phyloP scores from a whole-genome alignment of 2,888 invertebrate species.

The Epicampocera succincta region DNA sequence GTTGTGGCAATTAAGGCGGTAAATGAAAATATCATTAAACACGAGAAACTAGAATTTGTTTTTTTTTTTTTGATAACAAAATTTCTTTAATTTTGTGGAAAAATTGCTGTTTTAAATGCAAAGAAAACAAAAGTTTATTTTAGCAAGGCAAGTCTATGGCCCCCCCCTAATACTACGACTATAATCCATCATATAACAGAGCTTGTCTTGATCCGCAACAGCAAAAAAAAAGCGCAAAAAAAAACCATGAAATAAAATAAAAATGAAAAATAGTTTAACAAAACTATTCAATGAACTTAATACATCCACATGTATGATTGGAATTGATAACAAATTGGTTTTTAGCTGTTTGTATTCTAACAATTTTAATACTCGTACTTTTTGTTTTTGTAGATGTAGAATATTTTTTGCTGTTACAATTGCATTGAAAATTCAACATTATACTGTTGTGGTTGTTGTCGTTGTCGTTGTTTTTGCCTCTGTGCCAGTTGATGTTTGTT shows the following conservation, averaged over 20 bases:
- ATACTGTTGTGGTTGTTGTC: too few species aligned
- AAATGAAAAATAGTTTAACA: not conserved
- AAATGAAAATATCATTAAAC: too few species aligned
- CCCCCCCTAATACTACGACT: slow-evolving; percentile 11
- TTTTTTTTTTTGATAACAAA: too few species aligned
- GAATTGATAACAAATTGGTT: slow-evolving; percentile 58
- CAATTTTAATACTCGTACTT: slow-evolving; percentile 5
- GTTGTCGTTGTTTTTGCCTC: not conserved
- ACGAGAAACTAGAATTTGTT: too few species aligned
- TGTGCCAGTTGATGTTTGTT: not conserved
- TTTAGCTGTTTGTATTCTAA: slow-evolving; percentile 29
- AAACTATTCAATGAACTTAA: slow-evolving; percentile 47
- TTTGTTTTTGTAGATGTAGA: too few species aligned
- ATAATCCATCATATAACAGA: slow-evolving; percentile 14
- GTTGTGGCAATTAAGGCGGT: slow-evolving; percentile 19
- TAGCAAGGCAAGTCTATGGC: too few species aligned
- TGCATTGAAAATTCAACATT: slow-evolving; percentile 6
- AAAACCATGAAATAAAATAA: not conserved
- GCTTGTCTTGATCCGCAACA: slow-evolving; percentile 4
- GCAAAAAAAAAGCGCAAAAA: not conserved
- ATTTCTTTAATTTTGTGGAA: too few species aligned
- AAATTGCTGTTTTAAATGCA: too few species aligned
- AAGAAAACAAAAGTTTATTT: not conserved
- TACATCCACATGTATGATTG: slow-evolving; percentile 25
- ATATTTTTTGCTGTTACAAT: not conserved